phyloP scores from a whole-genome alignment of 64 coral and sea anemone genomes.

The Dendrophyllia cribrosa region DNA sequence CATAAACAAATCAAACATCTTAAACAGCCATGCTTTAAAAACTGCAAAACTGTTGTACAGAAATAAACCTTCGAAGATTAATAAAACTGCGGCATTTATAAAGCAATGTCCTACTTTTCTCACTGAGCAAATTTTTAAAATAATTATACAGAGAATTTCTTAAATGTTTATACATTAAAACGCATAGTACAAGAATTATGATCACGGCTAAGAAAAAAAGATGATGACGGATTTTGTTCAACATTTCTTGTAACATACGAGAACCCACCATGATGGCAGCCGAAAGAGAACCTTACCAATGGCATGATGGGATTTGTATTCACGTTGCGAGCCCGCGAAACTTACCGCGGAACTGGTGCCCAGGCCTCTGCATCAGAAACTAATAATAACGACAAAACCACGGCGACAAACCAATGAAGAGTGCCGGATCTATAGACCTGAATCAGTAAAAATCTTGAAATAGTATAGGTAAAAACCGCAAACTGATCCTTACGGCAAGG shows the following conservation, averaged over 20 bases:
- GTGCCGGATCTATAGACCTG: too few relatives aligned
- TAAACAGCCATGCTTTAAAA: background rate
- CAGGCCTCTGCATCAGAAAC: background rate
- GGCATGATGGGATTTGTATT: slow-evolving; percentile 68
- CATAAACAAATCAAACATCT: background rate
- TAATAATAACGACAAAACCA: too few relatives aligned
- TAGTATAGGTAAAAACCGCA: too few relatives aligned
- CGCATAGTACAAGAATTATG: background rate
- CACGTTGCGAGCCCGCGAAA: background rate
- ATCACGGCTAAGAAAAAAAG: background rate
- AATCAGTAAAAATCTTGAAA: too few relatives aligned
- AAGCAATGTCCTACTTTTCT: background rate
- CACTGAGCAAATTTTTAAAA: background rate
- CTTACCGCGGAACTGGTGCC: background rate
- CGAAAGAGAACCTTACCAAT: slow-evolving; percentile 62
- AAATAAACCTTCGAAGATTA: background rate
- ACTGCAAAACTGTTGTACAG: background rate
- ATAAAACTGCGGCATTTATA: background rate
- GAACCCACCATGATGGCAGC: slow-evolving; percentile 99
- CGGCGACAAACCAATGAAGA: too few relatives aligned
- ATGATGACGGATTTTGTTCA: slow-evolving; percentile 76
- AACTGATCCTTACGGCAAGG: too few relatives aligned
- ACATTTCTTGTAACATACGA: background rate
- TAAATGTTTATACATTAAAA: background rate
- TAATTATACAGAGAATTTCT: background rate